Evolutionary conservation across 2,113 vertebrate genomes (phyloP), one percentile per base, ranked within the genome.

Genomic region (Ceyx melanurus): DNA sequence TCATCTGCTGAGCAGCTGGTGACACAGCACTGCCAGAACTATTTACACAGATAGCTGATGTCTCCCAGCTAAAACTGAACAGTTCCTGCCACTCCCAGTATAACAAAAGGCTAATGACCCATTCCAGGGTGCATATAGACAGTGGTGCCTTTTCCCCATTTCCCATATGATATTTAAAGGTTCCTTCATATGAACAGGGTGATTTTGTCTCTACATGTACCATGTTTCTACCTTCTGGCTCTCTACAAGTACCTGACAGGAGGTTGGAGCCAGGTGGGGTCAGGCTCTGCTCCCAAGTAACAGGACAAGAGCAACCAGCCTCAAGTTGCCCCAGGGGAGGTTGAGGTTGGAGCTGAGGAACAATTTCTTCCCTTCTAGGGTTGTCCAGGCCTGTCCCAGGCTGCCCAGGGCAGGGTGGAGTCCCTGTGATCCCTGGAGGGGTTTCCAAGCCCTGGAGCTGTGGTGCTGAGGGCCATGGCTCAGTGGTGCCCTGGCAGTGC

Each of bases 1-100:
- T 87, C 77, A 31, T 62, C 61, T 93, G 81, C 61, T 76, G 77
- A 42, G 23, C 77, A 89, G 84, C 81, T 85, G 92, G 58, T 53
- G 94, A 35, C 48, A 31, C 3, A 13, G 71, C 14, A 2, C 56
- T 95, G 90, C 75, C 20, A 5, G 23, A 20, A 40, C 72, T 23
- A 79, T 45, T 70, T 60, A 46, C 26, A 9, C 6, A 15, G 67
- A 17, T 13, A 42, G 9, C 50, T 80, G 90, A 21, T 65, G 23
- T 46, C 40, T 86, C n/a, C 65, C 58, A 58, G 72, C 72, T 70
- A 61, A 73, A 53, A 61, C 37, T 2, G 9, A 9, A 10, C 42
- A 35, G 13, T 50, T 73, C 31, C 73, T 77, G 72, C 40, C 65
- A 22, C 61, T 92, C 60, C 5, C 10, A 58, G 0, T 22, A 7